Percentiles rank a stretch among this genome's conserved stretches.
phyloP scores from a whole-genome alignment of 2,113 vertebrate species.

The Meles meles region DNA sequence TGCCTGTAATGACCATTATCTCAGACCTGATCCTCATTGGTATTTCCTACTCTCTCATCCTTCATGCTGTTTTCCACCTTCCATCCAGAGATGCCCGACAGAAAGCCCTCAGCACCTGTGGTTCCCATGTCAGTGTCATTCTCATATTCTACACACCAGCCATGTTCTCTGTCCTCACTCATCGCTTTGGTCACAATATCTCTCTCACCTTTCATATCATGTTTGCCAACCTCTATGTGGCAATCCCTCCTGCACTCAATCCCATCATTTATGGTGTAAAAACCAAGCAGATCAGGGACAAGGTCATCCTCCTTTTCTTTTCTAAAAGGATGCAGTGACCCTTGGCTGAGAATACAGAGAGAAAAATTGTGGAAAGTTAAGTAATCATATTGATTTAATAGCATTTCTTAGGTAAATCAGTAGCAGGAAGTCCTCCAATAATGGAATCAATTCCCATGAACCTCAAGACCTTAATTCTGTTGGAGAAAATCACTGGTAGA shows the following conservation, averaged over 20 bases:
- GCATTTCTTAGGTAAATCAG: not conserved
- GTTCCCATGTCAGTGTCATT: conserved; percentile 70
- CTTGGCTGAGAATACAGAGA: not conserved
- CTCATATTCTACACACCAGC: conserved; percentile 75
- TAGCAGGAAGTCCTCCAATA: not conserved
- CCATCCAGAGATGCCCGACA: not conserved
- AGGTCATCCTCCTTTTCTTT: not conserved
- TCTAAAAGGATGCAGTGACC: not conserved
- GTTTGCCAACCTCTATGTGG: conserved; percentile 56
- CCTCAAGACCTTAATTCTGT: not conserved
- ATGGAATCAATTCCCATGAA: not conserved
- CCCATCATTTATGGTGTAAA: conserved; percentile 68
- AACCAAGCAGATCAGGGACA: conserved; percentile 58
- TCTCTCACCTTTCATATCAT: not conserved
- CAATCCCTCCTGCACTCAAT: conserved; percentile 53
- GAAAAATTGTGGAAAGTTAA: not conserved
- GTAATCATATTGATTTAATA: not conserved
- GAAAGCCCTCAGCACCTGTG: conserved; percentile 68
- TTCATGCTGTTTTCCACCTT: conserved; percentile 63
- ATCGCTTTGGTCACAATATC: conserved; percentile 52
- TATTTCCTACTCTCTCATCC: conserved; percentile 49
- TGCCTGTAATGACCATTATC: not conserved
- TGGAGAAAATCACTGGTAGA: not conserved
- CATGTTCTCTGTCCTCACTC: conserved; percentile 54
- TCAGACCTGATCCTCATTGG: not conserved